Conservation (phyloP, 1,140 invertebrate species). For the Tribolium castaneum region DNA sequence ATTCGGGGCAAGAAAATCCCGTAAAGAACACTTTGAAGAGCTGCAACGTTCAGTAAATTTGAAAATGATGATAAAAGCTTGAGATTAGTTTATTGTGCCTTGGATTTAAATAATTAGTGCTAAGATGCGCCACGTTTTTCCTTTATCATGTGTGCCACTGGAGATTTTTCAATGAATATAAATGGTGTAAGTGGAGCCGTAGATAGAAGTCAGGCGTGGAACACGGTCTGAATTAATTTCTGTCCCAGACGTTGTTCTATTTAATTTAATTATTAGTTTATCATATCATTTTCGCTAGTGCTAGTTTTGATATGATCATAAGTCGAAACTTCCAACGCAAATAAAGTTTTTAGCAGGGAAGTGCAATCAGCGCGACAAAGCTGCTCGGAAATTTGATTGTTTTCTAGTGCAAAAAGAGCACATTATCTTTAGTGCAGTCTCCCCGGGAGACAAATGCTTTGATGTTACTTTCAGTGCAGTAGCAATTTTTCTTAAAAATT, state of each 20-base stretch:
- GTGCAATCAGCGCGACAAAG: neutral
- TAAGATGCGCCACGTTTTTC: neutral
- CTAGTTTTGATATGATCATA: neutral
- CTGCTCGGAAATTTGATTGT: neutral
- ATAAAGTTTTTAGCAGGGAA: neutral
- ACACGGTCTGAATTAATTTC: slow-evolving; percentile 37
- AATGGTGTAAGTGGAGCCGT: slow-evolving; percentile 27
- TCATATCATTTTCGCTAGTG: neutral
- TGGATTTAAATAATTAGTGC: neutral
- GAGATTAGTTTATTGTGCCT: neutral
- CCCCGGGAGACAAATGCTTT: neutral
- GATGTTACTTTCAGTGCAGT: neutral
- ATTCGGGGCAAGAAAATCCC: neutral
- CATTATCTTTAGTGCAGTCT: neutral
- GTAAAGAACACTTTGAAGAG: neutral
- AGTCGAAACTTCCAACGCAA: neutral
- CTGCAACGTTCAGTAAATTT: neutral
- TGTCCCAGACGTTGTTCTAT: neutral
- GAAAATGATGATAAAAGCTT: neutral
- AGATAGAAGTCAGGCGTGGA: slow-evolving; percentile 13
- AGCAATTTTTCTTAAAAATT: neutral
- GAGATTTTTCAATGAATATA: slow-evolving; percentile 41
- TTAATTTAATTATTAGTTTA: slow-evolving; percentile 26
- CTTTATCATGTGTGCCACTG: neutral
- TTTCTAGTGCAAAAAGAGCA: neutral